Evolutionary conservation across 2,888 invertebrate genomes (phyloP).

Genomic region (Ganaspis brasiliensis): DNA sequence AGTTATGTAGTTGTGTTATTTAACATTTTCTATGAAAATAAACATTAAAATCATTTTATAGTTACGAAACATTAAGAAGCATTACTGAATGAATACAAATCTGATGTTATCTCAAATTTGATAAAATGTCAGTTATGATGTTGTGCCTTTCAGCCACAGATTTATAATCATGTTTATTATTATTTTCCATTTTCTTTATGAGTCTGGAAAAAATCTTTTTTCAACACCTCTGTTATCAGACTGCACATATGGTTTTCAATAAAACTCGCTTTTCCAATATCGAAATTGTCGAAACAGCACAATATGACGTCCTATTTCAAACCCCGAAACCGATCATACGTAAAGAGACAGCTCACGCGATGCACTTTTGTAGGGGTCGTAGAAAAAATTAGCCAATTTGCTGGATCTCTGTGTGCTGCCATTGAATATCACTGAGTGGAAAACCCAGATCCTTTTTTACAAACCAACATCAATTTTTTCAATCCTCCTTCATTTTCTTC

Average conservation of each 20-base stretch:
- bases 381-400: conserved; percentile 69
- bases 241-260: conserved; percentile 22
- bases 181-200: background rate
- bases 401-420: conserved; percentile 63
- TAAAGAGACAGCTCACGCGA: conserved; percentile 47
- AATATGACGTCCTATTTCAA: conserved; percentile 36
- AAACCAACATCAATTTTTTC: conserved; percentile 44
- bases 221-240: conserved; percentile 18
- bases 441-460: conserved; percentile 51
- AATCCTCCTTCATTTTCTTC: conserved; percentile 49
- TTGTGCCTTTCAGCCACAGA: too few relatives aligned
- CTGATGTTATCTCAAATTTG: too few relatives aligned
- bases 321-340: conserved; percentile 30
- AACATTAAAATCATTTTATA: too few relatives aligned
- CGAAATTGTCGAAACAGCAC: conserved; percentile 24
- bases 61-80: too few relatives aligned
- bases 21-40: too few relatives aligned
- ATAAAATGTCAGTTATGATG: too few relatives aligned
- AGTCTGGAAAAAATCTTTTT: background rate
- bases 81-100: too few relatives aligned
- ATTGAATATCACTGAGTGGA: conserved; percentile 57
- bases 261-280: conserved; percentile 33
- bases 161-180: background rate
- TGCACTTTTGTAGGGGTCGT: conserved; percentile 51
- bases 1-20: too few relatives aligned